Evolutionary conservation across 1,140 invertebrate species (phyloP), one percentile per base, ranked within the genome.

Genomic region (Pseudoatta argentina): DNA sequence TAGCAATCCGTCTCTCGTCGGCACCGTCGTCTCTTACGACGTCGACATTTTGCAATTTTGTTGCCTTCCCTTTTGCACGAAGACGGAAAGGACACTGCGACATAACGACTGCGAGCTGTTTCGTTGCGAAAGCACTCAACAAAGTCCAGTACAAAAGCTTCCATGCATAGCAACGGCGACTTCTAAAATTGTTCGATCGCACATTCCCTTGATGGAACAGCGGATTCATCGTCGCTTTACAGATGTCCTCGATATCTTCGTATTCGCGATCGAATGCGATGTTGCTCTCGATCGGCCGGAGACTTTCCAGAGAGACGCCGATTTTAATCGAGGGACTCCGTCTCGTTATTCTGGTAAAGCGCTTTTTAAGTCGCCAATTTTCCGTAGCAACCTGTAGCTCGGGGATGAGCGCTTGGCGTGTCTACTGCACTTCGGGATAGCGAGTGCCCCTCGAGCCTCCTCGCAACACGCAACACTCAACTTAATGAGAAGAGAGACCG

Each of bases 401-500:
- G 87, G 91, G 91, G 79, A 83, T 71, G 89, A 92, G 86, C 85
- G 79, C 27, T 64, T 93, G 89, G 91, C 91, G 91, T 93, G 93
- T 92, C 93, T 93, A 87, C 87, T 91, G 91, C 90, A 91, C 92
- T 92, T 92, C 86, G 88, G 92, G 87, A 91, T 92, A 93, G 92
- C 88, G 91, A 94, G 91, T 94, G 90, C 92, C 91, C 91, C 93
- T 94, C 91, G 93, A 94, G 93, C 91, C 92, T 93, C 91, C 91
- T 92, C 88, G 91, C 92, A 93, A 93, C 93, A 93, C 93, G 93
- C 94, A 93, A 94, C 94, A 94, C 94, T 94, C 93, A 94, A 90
- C 91, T 94, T 94, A 94, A 94, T 94, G 93, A 94, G 93, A 93
- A 92, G 91, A 94, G 92, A 93, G 93, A 92, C 89, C 91, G 88